Conservation (phyloP, 2,888 invertebrate genomes). For the Plagiodera versicolora region DNA sequence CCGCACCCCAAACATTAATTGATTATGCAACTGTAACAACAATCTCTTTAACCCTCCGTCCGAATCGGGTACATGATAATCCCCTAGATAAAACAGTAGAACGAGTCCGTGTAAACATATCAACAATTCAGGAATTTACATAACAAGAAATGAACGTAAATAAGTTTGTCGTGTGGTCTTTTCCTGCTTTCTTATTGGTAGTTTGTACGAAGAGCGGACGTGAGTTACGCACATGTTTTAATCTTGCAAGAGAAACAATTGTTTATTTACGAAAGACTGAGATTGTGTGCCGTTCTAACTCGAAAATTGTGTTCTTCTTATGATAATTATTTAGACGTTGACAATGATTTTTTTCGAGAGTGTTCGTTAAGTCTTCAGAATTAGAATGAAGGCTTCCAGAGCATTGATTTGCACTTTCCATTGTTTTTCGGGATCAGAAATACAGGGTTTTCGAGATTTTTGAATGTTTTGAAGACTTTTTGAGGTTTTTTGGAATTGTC, state of each 20-base stretch:
- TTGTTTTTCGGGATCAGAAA: too few species aligned
- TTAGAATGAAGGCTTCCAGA: too few species aligned
- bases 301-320: too few species aligned
- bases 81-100: constrained; percentile 10
- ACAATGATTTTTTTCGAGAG: too few species aligned
- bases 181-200: background rate
- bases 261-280: too few species aligned
- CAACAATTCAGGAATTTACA: constrained; percentile 14
- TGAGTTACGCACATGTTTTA: background rate
- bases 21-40: constrained; percentile 20
- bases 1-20: constrained; percentile 3
- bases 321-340: too few species aligned
- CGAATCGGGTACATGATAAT: constrained; percentile 1
- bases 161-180: background rate
- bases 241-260: background rate
- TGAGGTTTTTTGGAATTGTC: too few species aligned
- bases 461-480: too few species aligned
- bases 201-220: background rate
- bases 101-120: constrained; percentile 12
- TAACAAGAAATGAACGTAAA: constrained; percentile 15
- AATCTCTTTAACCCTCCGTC: background rate
- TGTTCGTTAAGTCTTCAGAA: too few species aligned
- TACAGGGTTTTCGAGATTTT: too few species aligned
- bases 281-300: too few species aligned
- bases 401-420: too few species aligned